Base-by-base conservation (phyloP, 1,140 invertebrate genomes). In the Eriocheir sinensis region DNA sequence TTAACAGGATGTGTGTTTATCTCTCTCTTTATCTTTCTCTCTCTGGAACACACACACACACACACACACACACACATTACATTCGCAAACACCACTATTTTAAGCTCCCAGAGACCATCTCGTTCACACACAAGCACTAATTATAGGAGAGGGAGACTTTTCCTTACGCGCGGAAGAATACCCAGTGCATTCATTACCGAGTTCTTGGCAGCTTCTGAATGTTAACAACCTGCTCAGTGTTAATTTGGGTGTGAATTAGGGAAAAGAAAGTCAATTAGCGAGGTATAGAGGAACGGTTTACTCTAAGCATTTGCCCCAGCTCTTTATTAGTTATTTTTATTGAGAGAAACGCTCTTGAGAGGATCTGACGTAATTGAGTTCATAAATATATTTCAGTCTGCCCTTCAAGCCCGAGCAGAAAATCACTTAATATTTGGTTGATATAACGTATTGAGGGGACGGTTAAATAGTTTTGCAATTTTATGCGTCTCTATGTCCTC, bases 1-100 rank as follows among this genome's bases (percentile, higher is more conserved):
- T 60, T 27, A 21, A 3, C 27, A 15, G 44, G n/a, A 8, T 60
- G 8, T 60, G 9, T 60, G 21, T 83, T 30, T 83, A 1, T 83
- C 81, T 83, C 9, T 83, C 81, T 83, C 12, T 83, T 30, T 83
- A 1, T 83, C 81, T 83, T 3, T 83, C 81, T 83, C 12, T 83
- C 81, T 83, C 12, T 83, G 21, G 4, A 48, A 48, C 44, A 48
- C 44, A 48, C 15, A 48, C 44, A 48, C 44, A 48, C 44, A 48
- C 44, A 48, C 44, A 48, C 44, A 48, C 44, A 48, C 44, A 48
- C 44, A 48, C 44, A 48, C 60, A 72, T 21, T 72, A 21, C 60
- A 72, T n/a, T 21, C 6, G 60, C 60, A 72, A 72, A 72, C 60
- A 72, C n/a, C 60, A 72, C 27, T 72, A 72, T 72, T 72, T n/a